Base-by-base conservation (phyloP, 2,888 invertebrate species). In the Pycnomerus fuliginosus region DNA sequence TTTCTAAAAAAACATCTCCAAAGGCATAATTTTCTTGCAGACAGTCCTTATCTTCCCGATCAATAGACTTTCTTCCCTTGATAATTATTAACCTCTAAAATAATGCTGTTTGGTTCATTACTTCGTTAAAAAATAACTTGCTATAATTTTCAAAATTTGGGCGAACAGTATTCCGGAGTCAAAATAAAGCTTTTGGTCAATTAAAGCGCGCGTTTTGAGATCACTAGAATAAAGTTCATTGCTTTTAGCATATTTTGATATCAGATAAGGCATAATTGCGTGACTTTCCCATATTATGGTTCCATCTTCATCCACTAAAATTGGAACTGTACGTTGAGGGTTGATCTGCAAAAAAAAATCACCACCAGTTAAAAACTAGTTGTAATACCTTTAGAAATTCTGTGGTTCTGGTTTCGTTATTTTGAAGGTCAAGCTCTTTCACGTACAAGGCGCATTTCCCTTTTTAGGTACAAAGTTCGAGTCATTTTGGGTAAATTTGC, bases 201-300 rank as follows among this genome's bases (percentile, higher is more conserved):
- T 65, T 16, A 68, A 55, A 0, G 77, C 76, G 15, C 80, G 65
- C 32, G 60, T 65, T 27, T 72, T 60, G 2, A 74, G 56, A 50
- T 80, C 77, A 51, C 73, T 74, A 0, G 80, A 76, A 58, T 80
- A 82, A 2, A 81, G 64, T 55, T 78, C 76, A 50, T 71, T n/a
- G 10, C 8, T 35, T 31, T 73, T 70, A 1, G 70, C 77, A 57
- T 79, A 80, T 58, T 79, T 78, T 7, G 70, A 67, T 1, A 74
- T 73, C 50, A 80, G 65, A 54, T 76, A 78, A 13, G 69, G 65
- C 8, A 67, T 63, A 23, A 78, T 78, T 1, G 76, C 75, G 51
- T 77, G 76, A 42, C 77, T 78, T 48, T 58, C 69, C 63, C 41
- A 73, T n/a, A 63, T 42, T 76, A 72, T 43, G 61, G 74, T 77